Conservation (phyloP, 2,888 invertebrate genomes). For the Chrysopilus asiliformis region DNA sequence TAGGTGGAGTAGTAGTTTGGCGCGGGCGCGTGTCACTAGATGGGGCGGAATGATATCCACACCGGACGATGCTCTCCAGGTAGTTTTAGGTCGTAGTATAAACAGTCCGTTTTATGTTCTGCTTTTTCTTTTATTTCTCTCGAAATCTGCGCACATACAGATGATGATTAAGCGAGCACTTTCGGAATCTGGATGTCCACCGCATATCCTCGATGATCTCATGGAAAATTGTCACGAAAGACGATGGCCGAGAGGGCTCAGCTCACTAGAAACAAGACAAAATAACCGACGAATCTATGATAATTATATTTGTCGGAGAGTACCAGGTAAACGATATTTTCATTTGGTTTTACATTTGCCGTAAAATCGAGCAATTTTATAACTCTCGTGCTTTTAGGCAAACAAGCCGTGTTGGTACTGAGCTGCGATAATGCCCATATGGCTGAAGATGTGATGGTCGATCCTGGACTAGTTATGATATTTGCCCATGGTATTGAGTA, state of each 20-base stretch:
- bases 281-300: slow-evolving; percentile 84
- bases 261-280: slow-evolving; percentile 85
- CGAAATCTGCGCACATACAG: slow-evolving; percentile 36
- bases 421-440: slow-evolving; percentile 92
- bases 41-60: slow-evolving; percentile 99
- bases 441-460: slow-evolving; percentile 90
- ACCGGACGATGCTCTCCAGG: slow-evolving; percentile 86
- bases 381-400: slow-evolving; percentile 58
- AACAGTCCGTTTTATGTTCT: neutral
- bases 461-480: slow-evolving; percentile 95
- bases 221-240: slow-evolving; percentile 97
- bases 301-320: slow-evolving; percentile 85
- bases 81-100: slow-evolving; percentile 27
- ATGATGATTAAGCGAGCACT: slow-evolving; percentile 87
- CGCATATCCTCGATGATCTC: slow-evolving; percentile 82
- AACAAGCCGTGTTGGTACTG: slow-evolving; percentile 88
- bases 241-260: slow-evolving; percentile 87
- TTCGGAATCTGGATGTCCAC: slow-evolving; percentile 87
- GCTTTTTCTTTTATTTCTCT: neutral
- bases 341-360: neutral
- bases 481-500: slow-evolving; percentile 93
- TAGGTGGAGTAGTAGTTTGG: slow-evolving; percentile 72
- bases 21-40: slow-evolving; percentile 77
- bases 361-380: no score
- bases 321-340: slow-evolving; percentile 49